phyloP scores from a whole-genome alignment of 2,888 invertebrate species.

The Lithophane semibrunnea region DNA sequence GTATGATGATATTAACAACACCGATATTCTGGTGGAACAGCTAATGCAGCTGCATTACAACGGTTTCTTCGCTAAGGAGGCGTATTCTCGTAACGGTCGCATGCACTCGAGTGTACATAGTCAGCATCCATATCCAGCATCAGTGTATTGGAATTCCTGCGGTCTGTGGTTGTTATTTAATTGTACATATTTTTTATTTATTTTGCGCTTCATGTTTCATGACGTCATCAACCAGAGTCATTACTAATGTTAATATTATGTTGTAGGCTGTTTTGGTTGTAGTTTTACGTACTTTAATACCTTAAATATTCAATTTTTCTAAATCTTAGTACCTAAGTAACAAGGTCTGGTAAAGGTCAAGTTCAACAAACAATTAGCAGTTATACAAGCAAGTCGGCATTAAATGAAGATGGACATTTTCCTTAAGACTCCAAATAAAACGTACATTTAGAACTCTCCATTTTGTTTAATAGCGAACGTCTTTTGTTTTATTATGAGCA shows the following conservation, averaged over 20 bases:
- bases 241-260: constrained; percentile 5
- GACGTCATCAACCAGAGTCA: constrained; percentile 25
- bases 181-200: constrained; percentile 13
- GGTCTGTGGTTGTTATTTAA: constrained; percentile 28
- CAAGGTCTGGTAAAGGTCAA: constrained; percentile 40
- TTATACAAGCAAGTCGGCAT: constrained; percentile 36
- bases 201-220: background rate
- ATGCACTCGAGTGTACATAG: constrained; percentile 44
- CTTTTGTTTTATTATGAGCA: constrained; percentile 36
- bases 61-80: constrained; percentile 63
- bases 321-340: constrained; percentile 2
- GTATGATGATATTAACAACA: constrained; percentile 60
- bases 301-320: background rate
- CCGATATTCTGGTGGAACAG: constrained; percentile 53
- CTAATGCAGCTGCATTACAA: constrained; percentile 62
- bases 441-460: constrained; percentile 6
- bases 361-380: constrained; percentile 52
- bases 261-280: background rate
- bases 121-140: too few relatives aligned
- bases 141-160: constrained; percentile 45
- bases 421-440: constrained; percentile 26
- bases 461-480: constrained; percentile 9
- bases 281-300: background rate
- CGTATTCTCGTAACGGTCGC: constrained; percentile 56
- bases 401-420: constrained; percentile 21